Conservation (phyloP, 2,797 vertebrate genomes). For the Poecilia velifera region DNA sequence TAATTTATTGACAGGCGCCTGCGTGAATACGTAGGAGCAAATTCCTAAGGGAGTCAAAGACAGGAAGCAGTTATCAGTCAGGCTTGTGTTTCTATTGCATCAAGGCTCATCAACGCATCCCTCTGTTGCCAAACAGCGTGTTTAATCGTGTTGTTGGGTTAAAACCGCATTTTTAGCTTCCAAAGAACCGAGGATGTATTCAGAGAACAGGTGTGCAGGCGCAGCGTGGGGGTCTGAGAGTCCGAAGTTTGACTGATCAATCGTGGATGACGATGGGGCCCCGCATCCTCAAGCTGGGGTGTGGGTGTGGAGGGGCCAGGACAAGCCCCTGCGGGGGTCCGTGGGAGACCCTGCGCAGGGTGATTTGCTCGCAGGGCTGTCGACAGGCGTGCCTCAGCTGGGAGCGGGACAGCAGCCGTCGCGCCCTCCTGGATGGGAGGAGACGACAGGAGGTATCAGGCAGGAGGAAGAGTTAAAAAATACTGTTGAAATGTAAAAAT, state of each 20-base stretch:
- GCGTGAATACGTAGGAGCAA: slow-evolving; percentile 44
- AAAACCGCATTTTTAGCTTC: slow-evolving; percentile 22
- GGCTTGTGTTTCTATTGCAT: slow-evolving; percentile 60
- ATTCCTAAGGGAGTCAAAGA: slow-evolving; percentile 41
- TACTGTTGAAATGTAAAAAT: neutral
- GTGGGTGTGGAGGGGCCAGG: slow-evolving; percentile 80
- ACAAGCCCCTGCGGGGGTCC: slow-evolving; percentile 77
- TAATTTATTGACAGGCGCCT: neutral
- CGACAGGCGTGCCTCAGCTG: slow-evolving; percentile 91
- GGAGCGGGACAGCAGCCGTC: slow-evolving; percentile 87
- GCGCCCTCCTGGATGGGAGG: slow-evolving; percentile 83
- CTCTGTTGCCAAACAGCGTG: slow-evolving; percentile 43
- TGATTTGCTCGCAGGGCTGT: slow-evolving; percentile 87
- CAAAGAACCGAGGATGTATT: slow-evolving; percentile 32
- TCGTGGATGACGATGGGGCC: slow-evolving; percentile 87
- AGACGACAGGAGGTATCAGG: slow-evolving; percentile 55
- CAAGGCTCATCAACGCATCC: slow-evolving; percentile 47
- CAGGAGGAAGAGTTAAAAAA: slow-evolving; percentile 16
- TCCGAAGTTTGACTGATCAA: slow-evolving; percentile 61
- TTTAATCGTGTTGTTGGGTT: slow-evolving; percentile 28
- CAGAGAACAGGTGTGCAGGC: slow-evolving; percentile 28
- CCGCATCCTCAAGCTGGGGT: slow-evolving; percentile 85
- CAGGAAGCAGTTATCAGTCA: slow-evolving; percentile 56
- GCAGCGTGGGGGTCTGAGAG: slow-evolving; percentile 18
- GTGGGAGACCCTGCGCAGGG: slow-evolving; percentile 79